These are phyloP conservation scores for Cephonodes hylas DNA, from an alignment of 2,888 invertebrate genomes.

Conservation along the genomic window DNA sequence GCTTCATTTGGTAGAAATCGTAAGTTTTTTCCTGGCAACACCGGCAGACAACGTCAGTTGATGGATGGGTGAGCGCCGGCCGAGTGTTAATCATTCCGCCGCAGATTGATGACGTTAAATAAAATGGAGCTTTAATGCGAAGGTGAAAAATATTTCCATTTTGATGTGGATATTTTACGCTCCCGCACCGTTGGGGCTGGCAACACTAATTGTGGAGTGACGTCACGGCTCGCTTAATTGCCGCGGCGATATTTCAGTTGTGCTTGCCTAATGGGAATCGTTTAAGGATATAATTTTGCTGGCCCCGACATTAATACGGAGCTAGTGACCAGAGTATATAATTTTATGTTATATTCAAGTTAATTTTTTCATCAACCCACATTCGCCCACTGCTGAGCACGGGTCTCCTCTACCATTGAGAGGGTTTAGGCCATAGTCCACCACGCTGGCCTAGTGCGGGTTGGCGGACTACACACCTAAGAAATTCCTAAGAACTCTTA, in stretches of 20 bases:
- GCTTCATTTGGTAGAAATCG: background rate
- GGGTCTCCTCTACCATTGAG: no score
- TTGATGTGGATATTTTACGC: background rate
- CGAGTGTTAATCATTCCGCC: constrained; percentile 3
- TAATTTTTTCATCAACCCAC: no score
- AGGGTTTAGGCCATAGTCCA: no score
- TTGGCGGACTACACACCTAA: no score
- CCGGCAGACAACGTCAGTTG: constrained; percentile 8
- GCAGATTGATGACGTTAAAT: constrained; percentile 1
- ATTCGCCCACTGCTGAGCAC: no score
- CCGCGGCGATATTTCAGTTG: background rate
- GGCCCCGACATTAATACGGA: background rate
- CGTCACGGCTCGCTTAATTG: background rate
- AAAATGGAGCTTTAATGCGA: constrained; percentile 1
- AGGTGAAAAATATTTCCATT: constrained; percentile 1
- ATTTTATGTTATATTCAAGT: no score
- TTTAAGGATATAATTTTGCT: background rate
- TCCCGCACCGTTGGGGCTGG: background rate
- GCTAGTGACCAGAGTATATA: no score
- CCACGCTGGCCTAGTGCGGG: no score
- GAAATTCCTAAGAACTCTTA: no score
- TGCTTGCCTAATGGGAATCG: background rate
- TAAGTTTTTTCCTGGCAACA: constrained; percentile 1
- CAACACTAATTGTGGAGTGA: background rate
- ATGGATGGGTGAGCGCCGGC: background rate